A percentile compares a stretch with the other conserved stretches of the same genome.
Conservation (phyloP, 2,888 invertebrate genomes). For the Strigamia crassipes region DNA sequence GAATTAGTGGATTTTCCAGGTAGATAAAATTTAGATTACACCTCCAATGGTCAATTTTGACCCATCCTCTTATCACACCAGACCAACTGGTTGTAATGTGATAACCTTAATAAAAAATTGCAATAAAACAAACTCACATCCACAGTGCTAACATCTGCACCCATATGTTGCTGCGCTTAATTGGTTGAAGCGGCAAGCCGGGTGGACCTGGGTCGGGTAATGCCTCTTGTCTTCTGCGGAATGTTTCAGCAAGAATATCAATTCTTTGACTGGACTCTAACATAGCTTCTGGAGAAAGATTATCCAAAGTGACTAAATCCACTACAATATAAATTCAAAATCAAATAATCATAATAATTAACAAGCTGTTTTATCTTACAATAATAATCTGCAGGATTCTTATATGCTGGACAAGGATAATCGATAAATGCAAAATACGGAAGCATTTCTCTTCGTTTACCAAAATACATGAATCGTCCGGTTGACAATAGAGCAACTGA, state of each 20-base stretch:
- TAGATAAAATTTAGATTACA: too few species aligned
- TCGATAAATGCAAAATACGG: constrained; percentile 89
- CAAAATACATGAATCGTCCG: constrained; percentile 89
- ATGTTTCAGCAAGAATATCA: constrained; percentile 83
- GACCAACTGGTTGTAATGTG: too few species aligned
- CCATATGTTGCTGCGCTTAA: constrained; percentile 69
- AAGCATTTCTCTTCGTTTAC: constrained; percentile 84
- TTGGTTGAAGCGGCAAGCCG: constrained; percentile 71
- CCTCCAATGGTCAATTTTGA: too few species aligned
- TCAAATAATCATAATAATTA: not conserved
- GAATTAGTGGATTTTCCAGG: too few species aligned
- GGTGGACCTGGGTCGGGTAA: constrained; percentile 77
- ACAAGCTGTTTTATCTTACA: constrained; percentile 55
- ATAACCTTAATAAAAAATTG: too few species aligned
- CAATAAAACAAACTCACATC: constrained; percentile 61
- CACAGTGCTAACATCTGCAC: constrained; percentile 73
- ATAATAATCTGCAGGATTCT: constrained; percentile 96
- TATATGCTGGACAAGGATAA: constrained; percentile 93
- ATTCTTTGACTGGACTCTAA: constrained; percentile 91
- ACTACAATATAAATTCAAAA: constrained; percentile 64
- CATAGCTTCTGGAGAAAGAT: constrained; percentile 91
- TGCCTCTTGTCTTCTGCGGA: constrained; percentile 70
- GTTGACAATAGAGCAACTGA: constrained; percentile 80
- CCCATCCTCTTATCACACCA: too few species aligned
- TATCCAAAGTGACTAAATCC: constrained; percentile 90